Evolutionary conservation across 2,113 vertebrate species (phyloP).

Genomic region (Onychorhynchus coronatus): DNA sequence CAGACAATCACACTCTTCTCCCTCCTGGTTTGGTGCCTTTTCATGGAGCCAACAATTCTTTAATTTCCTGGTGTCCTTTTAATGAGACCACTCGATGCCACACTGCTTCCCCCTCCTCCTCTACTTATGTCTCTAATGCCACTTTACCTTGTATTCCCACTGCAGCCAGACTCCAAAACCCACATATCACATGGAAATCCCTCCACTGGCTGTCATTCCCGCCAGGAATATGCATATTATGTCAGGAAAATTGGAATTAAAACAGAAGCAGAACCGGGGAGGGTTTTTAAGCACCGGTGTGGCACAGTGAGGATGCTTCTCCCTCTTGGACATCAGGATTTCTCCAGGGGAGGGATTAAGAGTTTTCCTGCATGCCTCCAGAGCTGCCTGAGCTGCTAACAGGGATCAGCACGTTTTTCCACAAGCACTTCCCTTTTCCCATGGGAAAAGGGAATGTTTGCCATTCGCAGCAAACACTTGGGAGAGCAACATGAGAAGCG

Average conservation of each 20-base stretch:
- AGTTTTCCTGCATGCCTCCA: not conserved
- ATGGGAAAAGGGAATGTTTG: not conserved
- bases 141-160: not conserved
- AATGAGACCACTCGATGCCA: not conserved
- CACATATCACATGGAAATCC: not conserved
- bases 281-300: accelerated
- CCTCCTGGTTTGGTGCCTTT: not conserved
- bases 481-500: not conserved
- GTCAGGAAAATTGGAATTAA: not conserved
- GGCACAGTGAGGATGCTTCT: not conserved
- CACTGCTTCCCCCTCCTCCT: not conserved
- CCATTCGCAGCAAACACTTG: not conserved
- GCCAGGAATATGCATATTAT: not conserved
- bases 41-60: not conserved
- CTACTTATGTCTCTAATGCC: not conserved
- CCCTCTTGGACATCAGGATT: not conserved
- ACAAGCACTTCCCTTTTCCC: not conserved
- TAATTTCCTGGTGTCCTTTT: not conserved
- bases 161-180: not conserved
- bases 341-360: not conserved
- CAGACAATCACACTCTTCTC: not conserved
- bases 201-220: not conserved
- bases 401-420: not conserved
- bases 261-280: not conserved
- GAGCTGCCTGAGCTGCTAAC: not conserved